phyloP scores from a whole-genome alignment of 2,888 invertebrate genomes.

The Allolobophora icterica region DNA sequence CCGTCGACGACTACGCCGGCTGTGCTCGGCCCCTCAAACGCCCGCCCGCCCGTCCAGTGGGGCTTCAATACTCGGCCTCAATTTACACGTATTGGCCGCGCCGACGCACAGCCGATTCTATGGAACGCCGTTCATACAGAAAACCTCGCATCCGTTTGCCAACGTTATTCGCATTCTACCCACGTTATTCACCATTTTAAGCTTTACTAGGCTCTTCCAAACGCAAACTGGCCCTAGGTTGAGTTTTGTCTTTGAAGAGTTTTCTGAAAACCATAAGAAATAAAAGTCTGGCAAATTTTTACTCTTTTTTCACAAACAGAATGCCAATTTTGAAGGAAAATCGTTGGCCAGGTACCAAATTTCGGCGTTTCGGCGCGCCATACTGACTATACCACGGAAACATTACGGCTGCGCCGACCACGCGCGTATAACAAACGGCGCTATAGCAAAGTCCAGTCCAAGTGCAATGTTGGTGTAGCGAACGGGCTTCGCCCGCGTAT shows the following conservation, averaged over 20 bases:
- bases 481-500: not conserved
- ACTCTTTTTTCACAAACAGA: not conserved
- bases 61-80: slow-evolving; percentile 17
- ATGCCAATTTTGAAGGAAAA: not conserved
- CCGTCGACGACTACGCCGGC: slow-evolving; percentile 1
- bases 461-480: slow-evolving; percentile 30
- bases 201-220: not conserved
- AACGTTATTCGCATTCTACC: not conserved
- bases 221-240: not conserved
- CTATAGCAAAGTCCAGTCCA: slow-evolving; percentile 25
- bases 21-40: not conserved
- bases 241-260: not conserved
- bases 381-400: slow-evolving; percentile 8
- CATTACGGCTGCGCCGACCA: not conserved
- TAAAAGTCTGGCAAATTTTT: not conserved
- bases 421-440: slow-evolving; percentile 11
- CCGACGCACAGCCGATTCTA: not conserved
- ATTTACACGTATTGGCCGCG: slow-evolving; percentile 23
- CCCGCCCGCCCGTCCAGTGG: not conserved
- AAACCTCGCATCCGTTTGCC: slow-evolving; percentile 12
- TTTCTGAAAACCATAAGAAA: not conserved
- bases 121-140: not conserved
- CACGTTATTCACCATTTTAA: not conserved
- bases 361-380: slow-evolving; percentile 12
- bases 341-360: not conserved